Conservation (phyloP, 2,797 vertebrate genomes). For the Chelidonichthys spinosus region DNA sequence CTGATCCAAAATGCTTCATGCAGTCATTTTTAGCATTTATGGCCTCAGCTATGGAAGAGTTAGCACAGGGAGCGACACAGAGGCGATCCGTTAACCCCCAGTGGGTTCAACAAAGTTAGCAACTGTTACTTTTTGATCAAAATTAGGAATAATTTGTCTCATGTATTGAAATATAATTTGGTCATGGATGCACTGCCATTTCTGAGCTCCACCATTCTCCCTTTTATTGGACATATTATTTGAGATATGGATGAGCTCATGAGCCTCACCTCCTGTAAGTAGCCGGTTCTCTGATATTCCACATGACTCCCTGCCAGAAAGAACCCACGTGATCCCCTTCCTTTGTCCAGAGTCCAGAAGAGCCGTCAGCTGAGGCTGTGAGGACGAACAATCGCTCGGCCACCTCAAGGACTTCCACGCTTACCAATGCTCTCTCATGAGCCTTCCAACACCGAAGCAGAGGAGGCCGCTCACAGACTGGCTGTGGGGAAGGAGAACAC, state of each 20-base stretch:
- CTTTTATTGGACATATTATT: neutral
- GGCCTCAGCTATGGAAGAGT: conserved; percentile 15
- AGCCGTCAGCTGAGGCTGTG: conserved; percentile 65
- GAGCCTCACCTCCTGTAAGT: conserved; percentile 58
- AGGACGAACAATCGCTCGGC: conserved; percentile 57
- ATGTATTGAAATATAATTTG: neutral
- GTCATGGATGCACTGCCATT: neutral
- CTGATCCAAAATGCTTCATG: conserved; percentile 26
- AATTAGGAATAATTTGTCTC: neutral
- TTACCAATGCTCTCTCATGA: conserved; percentile 53
- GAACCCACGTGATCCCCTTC: conserved; percentile 62
- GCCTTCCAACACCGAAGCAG: conserved; percentile 69
- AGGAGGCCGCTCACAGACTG: conserved; percentile 39
- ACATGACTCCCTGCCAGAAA: conserved; percentile 70
- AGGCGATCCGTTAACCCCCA: conserved; percentile 9
- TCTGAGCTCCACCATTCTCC: neutral
- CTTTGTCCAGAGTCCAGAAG: conserved; percentile 69
- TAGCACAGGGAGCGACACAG: neutral
- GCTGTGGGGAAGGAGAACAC: conserved; percentile 41
- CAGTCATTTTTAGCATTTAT: conserved; percentile 37
- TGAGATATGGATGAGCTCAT: conserved; percentile 5
- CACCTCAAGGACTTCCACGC: conserved; percentile 63
- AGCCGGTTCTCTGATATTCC: conserved; percentile 63
- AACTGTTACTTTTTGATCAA: neutral
- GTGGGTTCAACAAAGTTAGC: neutral